Base-by-base conservation (phyloP, 2,113 vertebrate genomes). In the Vanacampus margaritifer region DNA sequence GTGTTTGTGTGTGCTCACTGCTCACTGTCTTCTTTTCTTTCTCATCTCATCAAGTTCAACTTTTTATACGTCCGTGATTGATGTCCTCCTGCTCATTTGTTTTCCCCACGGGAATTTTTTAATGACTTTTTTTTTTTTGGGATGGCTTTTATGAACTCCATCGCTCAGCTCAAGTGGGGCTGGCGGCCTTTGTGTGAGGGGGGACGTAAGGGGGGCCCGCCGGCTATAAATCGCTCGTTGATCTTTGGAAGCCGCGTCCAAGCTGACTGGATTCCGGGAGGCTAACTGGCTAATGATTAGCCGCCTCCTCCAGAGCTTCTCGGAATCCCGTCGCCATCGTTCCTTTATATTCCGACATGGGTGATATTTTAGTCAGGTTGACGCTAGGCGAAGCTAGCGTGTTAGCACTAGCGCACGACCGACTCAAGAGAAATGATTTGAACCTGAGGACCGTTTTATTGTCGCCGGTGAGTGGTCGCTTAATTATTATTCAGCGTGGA, bases 241-340 rank as follows among this genome's bases (percentile, higher is more conserved):
- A 87, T 84, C 86, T 81, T 66, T 73, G 87, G 87, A 79, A 89
- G 84, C 78, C 58, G 69, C 68, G 78, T 79, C 84, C 74, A 67
- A 54, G 80, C 79, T 85, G 83, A 78, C 62, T 67, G 75, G 75
- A 86, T 89, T 75, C 74, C 79, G 54, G 79, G 83, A 76, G 83
- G 80, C 85, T 88, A 87, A 87, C 88, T 85, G 86, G 87, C 84
- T 87, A 89, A 90, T 89, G 85, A 89, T 90, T 86, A 85, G 86
- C 89, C 82, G 86, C 89, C 84, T 58, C 73, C 78, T 65, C 24
- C 81, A 21, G n/a, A 75, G 76, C 72, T 73, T 67, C 70, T 78
- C 53, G 37, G 59, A 61, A 37, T 39, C 5, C 19, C 9, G 35
- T 13, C 11, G 58, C 21, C 35, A 5, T 13, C 12, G 21, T 39